Evolutionary conservation across 2,888 invertebrate species (phyloP), one percentile per base, ranked within the genome.

Genomic region (Lissocephala sabroskyi): DNA sequence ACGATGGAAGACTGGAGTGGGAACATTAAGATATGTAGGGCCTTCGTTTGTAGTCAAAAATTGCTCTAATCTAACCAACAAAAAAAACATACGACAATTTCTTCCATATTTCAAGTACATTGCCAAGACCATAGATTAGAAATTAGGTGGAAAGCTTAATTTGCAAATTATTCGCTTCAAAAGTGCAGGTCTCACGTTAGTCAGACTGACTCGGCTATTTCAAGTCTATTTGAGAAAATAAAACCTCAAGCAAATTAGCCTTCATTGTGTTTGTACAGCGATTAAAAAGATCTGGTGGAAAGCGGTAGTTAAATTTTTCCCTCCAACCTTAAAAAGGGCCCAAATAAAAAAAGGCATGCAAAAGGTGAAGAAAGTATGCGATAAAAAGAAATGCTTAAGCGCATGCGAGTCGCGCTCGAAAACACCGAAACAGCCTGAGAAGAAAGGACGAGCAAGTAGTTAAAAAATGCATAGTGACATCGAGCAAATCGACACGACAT

Each of bases 1-100:
- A 44, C 40, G 71, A 67, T 73, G 71, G 71, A 73, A 75, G 75
- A 73, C 71, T 62, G 29, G 75, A 71, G 74, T 36, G 13, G 36
- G n/a, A 35, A 9, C 11, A 19, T 23, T 14, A 28, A 14, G 19
- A 33, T 28, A 45, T n/a, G 19, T 13, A 42, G 41, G 37, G 58
- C 63, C 67, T 52, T 45, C 41, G 41, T 49, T 52, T 56, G 53
- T 67, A 59, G 45, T 26, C 28, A 17, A 16, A 9, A 35, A 9
- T 37, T 36, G 40, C 49, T 56, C 43, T 19, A 18, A 39, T 42
- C 41, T 41, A 45, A 28, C 33, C 19, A 41, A 48, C 23, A 23
- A 23, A 23, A 23, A 5, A 23, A 3, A 41, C 14, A 13, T 23
- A 23, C 23, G 23, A 23, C 23, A 23, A 23, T 23, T 23, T 23